Base-by-base conservation (phyloP, 2,113 vertebrate species). In the Campylomormyrus tamandua region DNA sequence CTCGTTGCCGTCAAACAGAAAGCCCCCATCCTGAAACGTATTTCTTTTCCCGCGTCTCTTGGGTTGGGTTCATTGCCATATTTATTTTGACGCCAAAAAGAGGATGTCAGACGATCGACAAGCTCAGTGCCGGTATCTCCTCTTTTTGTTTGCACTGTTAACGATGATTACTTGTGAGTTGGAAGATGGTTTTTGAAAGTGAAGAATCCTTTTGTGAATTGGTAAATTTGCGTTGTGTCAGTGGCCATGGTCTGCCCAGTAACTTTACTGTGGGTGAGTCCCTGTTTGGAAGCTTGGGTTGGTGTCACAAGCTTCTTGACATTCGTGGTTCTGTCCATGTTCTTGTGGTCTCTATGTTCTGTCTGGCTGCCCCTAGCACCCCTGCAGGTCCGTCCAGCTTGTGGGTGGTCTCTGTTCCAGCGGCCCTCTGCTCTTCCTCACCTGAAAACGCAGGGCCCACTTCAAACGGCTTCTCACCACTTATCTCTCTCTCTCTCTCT, bases 141-240 rank as follows among this genome's bases (percentile, higher is more conserved):
- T 21, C 62, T 90, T 85, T 42, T 42, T 3, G 21, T 88, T 84
- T 50, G 53, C 31, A 46, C 83, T 66, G n/a, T 45, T 58, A 58
- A 56, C 19, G 45, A 45, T 90, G 80, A 80, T 88, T 70, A 84
- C 77, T 88, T 52, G 89, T 92, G 77, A 91, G 83, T 58, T 50
- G 87, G 45, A 90, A 84, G 84, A 83, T 88, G 52, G 58, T 45
- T 48, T 39, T 62, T 46, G 52, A 45, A 89, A 90, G 48, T 87
- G 62, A 89, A 90, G 91, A 74, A 45, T 24, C 39, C 13, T 83
- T 45, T 83, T 45, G 19, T 83, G 35, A 35, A 45, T 83, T 83
- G 39, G 42, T 24, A 21, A 42, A 42, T 45, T 80, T 80, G 13
- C 35, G 5, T 56, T 56, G 53, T 5, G 35, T 39, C 74, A 6